A percentile compares a stretch with the other conserved stretches of the same genome.
These are phyloP conservation scores for Leptonema lineaticorne DNA, from an alignment of 1,140 invertebrate genomes.

Conservation along the genomic window DNA sequence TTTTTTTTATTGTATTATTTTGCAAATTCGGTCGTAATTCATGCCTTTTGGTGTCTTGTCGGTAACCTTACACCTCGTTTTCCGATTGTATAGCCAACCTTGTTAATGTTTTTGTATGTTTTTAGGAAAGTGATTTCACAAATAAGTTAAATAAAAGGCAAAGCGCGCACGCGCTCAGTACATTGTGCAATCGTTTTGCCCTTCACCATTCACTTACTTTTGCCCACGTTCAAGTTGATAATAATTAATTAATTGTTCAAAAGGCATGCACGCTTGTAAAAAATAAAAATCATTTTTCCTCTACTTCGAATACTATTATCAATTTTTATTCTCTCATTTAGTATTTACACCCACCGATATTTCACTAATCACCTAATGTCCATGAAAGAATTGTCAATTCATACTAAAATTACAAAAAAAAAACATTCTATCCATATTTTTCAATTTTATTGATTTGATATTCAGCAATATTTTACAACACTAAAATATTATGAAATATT, in stretches of 20 bases:
- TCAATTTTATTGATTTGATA: too few relatives aligned
- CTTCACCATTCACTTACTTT: conserved; percentile 18
- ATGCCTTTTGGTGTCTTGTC: background rate
- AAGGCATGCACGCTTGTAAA: too few relatives aligned
- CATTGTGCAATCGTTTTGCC: conserved; percentile 18
- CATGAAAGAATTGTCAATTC: too few relatives aligned
- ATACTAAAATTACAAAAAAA: too few relatives aligned
- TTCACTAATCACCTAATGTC: too few relatives aligned
- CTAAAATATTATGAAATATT: too few relatives aligned
- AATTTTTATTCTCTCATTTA: too few relatives aligned
- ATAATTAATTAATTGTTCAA: background rate
- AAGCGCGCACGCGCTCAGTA: background rate
- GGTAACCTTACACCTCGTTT: conserved; percentile 21
- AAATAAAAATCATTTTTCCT: too few relatives aligned
- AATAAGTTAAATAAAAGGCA: background rate
- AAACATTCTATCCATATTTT: too few relatives aligned
- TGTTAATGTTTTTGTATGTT: conserved; percentile 13
- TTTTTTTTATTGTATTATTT: background rate
- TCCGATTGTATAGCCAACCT: conserved; percentile 15
- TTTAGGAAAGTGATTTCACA: conserved; percentile 11
- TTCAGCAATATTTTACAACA: too few relatives aligned
- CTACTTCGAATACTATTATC: too few relatives aligned
- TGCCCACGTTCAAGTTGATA: background rate
- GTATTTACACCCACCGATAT: too few relatives aligned
- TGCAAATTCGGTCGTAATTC: background rate